phyloP scores from a whole-genome alignment of 2,113 vertebrate species.

The Columba janthina region DNA sequence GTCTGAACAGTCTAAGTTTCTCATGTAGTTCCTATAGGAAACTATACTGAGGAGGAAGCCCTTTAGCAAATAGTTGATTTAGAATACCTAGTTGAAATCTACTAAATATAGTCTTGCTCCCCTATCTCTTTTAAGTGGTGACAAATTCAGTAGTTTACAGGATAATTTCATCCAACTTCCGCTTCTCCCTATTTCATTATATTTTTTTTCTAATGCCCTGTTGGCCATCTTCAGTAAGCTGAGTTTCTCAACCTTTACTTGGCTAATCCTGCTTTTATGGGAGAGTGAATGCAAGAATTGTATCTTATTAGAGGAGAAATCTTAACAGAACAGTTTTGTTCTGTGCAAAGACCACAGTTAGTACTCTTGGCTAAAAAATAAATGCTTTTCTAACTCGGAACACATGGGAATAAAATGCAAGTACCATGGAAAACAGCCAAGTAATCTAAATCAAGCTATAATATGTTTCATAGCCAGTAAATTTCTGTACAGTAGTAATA shows the following conservation, averaged over 20 bases:
- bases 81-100: conserved; percentile 18
- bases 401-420: background rate
- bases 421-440: background rate
- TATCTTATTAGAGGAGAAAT: background rate
- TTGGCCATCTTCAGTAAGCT: background rate
- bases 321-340: background rate
- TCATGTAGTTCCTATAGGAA: background rate
- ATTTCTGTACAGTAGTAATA: background rate
- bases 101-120: conserved; percentile 38
- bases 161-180: conserved; percentile 19
- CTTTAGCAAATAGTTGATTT: background rate
- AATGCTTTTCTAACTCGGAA: background rate
- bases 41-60: background rate
- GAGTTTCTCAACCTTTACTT: background rate
- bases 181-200: background rate
- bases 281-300: background rate
- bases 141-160: conserved; percentile 19
- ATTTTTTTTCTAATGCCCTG: background rate
- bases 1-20: background rate
- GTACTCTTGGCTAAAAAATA: background rate
- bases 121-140: conserved; percentile 6
- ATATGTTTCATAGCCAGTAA: background rate
- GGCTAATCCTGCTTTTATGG: background rate
- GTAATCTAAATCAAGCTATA: background rate
- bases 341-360: background rate